Base-by-base conservation (phyloP, 2,113 vertebrate genomes). In the Actenoides hombroni region DNA sequence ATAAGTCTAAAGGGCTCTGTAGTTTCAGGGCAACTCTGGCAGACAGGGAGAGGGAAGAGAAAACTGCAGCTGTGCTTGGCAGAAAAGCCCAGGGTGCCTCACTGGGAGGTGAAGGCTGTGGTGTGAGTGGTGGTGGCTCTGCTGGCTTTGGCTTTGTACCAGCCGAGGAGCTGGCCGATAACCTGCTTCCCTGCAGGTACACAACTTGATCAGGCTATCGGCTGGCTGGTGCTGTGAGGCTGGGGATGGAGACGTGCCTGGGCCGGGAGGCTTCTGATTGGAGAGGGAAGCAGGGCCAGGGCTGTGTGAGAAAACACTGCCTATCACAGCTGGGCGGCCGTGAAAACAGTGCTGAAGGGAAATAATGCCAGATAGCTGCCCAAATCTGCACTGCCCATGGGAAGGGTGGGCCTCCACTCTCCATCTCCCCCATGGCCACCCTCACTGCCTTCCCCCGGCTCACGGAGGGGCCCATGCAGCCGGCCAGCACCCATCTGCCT, bases 391-490 rank as follows among this genome's bases (percentile, higher is more conserved):
- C 26, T 57, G 49, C 56, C 60, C 63, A 46, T 6, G 21, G 54
- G 65, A 77, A 75, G 56, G 56, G 49, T 20, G 60, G 60, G 49
- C 26, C 60, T 35, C 28, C 28, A 4, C 0, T 2, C 69, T 59
- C 37, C 76, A 31, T 25, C 46, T 57, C 37, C 51, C 0, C 0
- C 57, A 71, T 0, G 2, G 53, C 61, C 8, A 13, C 39, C 69
- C 70, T 88, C 65, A 4, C 20, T 29, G 49, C 49, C 51, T 46
- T 46, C 70, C 33, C 28, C 48, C 24, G 53, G 68, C 56, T 35
- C 0, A 0, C 0, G 0, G 16, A 0, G 9, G 16, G 60, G 39
- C 76, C 15, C 2, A 3, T 9, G 40, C 46, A 46, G 35, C 23
- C 61, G 57, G 54, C 19, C 82, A 56, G 71, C 26, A 13, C 40